phyloP scores from a whole-genome alignment of 2,888 invertebrate genomes.

The Dolichopus griseipennis region DNA sequence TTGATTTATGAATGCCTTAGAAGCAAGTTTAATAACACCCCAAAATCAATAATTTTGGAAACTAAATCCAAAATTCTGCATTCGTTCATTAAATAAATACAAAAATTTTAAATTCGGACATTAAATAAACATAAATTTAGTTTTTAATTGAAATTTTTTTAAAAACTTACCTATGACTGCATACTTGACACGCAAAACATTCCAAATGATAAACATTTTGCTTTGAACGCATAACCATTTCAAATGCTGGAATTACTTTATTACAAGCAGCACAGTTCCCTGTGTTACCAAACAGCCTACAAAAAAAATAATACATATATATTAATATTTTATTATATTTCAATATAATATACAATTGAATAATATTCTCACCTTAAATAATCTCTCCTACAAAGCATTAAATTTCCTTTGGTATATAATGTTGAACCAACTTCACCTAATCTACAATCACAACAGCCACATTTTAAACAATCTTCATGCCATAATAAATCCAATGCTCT shows the following conservation, averaged over 20 bases:
- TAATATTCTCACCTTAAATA: constrained; percentile 68
- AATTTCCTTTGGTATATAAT: constrained; percentile 88
- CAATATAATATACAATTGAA: not conserved
- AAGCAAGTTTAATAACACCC: no score
- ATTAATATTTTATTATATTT: not conserved
- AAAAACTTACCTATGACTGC: constrained; percentile 81
- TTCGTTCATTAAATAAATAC: no score
- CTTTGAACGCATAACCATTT: constrained; percentile 97
- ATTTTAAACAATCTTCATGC: constrained; percentile 98
- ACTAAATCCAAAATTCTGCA: no score
- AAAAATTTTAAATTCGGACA: no score
- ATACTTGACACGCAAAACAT: constrained; percentile 97
- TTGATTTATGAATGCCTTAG: no score
- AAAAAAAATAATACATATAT: constrained; percentile 19
- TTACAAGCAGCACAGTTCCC: constrained; percentile 96
- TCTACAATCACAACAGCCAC: constrained; percentile 93
- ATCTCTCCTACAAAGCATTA: constrained; percentile 91
- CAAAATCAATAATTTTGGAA: no score
- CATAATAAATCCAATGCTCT: constrained; percentile 89
- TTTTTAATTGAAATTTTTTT: no score
- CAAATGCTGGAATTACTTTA: constrained; percentile 96
- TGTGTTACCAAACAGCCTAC: constrained; percentile 85
- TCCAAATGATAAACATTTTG: constrained; percentile 96
- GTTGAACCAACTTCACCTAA: constrained; percentile 94
- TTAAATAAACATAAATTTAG: no score